Base-by-base conservation (phyloP, 1,140 invertebrate genomes). In the Maconellicoccus hirsutus region DNA sequence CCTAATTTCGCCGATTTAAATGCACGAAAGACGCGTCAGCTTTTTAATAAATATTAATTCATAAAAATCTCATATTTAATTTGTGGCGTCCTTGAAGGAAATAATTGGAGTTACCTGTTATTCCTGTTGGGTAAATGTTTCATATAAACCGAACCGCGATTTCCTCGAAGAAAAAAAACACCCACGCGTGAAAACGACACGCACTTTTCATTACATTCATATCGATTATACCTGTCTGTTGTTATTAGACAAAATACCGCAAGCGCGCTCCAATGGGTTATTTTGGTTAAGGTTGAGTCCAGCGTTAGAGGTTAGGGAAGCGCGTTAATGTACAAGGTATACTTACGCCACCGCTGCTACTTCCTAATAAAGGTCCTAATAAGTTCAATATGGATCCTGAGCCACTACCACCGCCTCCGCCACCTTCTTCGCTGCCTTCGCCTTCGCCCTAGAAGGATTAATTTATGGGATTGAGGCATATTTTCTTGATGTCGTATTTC, bases 311-410 rank as follows among this genome's bases (percentile, higher is more conserved):
- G 29, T 33, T 33, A 33, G 29, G 12, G 12, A 12, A 33, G 12
- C 3, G 29, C 29, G 29, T 33, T 33, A 33, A 33, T 33, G 3
- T 33, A 33, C 12, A 12, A 12, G 3, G 16, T 8, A 52, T 52
- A 52, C 61, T 26, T 25, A 23, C 61, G 61, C 61, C 52, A 7
- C 52, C 52, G 52, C 52, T 59, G 52, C 52, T 59, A 59, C 52
- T 59, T 59, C 52, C 52, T 16, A 59, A 59, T 7, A 59, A 16
- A 59, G 52, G 52, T 59, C 52, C 52, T 19, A 59, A 16, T 19
- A 59, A 22, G 52, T 16, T 59, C 16, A 59, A 59, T 19, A 59
- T 59, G 21, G 52, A 59, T 19, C 52, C 52, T 19, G 52, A 59
- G 21, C 21, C 52, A 59, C 16, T 19, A 22, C 52, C 52, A 16